Evolutionary conservation across 2,113 vertebrate species (phyloP).

Genomic region (Petaurus breviceps): DNA sequence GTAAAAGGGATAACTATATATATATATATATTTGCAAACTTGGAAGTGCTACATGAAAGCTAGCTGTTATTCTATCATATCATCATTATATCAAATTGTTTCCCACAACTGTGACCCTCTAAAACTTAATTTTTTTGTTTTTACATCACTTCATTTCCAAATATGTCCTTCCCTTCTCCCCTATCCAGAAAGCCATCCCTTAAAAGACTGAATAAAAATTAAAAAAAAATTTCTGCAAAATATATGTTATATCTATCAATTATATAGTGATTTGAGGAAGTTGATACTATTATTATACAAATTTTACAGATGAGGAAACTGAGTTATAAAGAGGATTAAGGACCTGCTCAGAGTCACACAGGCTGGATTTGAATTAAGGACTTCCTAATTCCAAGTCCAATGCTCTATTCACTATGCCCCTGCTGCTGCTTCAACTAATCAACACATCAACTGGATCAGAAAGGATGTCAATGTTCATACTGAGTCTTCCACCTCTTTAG

Average conservation of each 20-base stretch:
- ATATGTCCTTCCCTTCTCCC: background rate
- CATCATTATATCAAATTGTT: background rate
- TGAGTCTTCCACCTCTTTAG: background rate
- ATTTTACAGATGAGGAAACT: background rate
- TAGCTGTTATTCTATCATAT: background rate
- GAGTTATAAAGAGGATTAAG: background rate
- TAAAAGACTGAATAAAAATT: background rate
- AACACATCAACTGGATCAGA: background rate
- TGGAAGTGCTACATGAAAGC: background rate
- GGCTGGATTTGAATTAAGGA: background rate
- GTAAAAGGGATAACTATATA: too few species aligned
- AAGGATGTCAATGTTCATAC: background rate
- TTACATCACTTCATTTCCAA: background rate
- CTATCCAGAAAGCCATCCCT: background rate
- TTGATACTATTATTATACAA: background rate
- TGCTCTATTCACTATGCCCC: background rate
- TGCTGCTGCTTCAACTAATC: background rate
- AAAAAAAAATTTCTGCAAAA: background rate
- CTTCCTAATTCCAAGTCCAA: background rate
- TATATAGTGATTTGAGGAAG: background rate
- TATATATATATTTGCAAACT: background rate
- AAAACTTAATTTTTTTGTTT: background rate
- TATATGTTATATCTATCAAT: background rate
- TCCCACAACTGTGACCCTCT: background rate
- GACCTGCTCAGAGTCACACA: background rate